phyloP scores from a whole-genome alignment of 2,888 invertebrate genomes.

The Tiliacea aurago region DNA sequence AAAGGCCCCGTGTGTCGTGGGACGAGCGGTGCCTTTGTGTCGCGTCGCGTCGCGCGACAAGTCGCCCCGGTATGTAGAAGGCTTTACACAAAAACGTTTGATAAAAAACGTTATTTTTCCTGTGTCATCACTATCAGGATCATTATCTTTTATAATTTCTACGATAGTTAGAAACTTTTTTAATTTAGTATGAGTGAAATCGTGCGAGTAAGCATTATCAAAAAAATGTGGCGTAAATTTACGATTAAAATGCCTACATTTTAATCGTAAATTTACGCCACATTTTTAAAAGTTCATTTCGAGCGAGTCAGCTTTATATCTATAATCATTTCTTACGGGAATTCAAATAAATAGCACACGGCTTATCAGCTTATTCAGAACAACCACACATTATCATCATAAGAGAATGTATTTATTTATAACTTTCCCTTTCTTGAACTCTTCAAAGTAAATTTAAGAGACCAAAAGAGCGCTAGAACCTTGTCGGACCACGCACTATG shows the following conservation, averaged over 20 bases:
- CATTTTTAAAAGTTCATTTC: neutral
- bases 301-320: neutral
- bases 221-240: neutral
- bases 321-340: neutral
- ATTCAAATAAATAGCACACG: neutral
- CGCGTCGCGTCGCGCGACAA: no score
- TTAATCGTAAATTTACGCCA: no score
- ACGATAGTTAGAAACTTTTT: neutral
- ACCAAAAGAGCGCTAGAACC: no score
- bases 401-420: neutral
- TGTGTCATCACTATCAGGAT: neutral
- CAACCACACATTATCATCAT: neutral
- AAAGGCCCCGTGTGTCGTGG: no score
- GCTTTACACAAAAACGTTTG: neutral
- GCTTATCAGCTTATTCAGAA: neutral
- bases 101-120: neutral
- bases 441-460: no score
- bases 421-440: neutral
- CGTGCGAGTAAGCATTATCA: no score
- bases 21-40: no score
- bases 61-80: no score
- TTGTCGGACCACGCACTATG: no score
- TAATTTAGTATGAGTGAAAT: neutral
- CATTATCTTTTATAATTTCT: neutral
- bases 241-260: no score